Percentiles rank a stretch among this genome's conserved stretches.
Conservation (phyloP, 2,888 invertebrate species). For the Nipponacmea schrenckii region DNA sequence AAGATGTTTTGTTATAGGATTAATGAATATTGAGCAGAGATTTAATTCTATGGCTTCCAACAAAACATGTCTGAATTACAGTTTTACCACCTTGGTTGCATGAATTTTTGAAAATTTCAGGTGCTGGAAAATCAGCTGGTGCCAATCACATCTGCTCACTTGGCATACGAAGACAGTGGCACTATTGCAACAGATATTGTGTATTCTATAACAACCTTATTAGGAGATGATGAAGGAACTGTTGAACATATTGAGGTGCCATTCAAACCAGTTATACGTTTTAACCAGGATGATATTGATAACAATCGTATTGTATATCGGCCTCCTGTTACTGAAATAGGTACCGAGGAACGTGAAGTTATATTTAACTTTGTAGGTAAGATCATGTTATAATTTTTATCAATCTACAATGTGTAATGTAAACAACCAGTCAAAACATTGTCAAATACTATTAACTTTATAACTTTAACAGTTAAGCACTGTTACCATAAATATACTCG, state of each 20-base stretch:
- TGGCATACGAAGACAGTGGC: constrained; percentile 45
- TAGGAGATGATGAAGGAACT: constrained; percentile 49
- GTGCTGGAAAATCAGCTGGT: constrained; percentile 56
- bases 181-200: constrained; percentile 40
- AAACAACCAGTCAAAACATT: neutral
- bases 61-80: too few species aligned
- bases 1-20: too few species aligned
- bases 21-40: too few species aligned
- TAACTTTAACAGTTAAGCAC: too few species aligned
- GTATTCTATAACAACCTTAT: constrained; percentile 47
- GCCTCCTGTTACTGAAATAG: constrained; percentile 53
- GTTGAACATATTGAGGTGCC: constrained; percentile 56
- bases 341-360: constrained; percentile 44
- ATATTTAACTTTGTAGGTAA: constrained; percentile 56
- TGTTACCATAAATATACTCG: too few species aligned
- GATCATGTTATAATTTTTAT: neutral
- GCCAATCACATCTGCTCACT: constrained; percentile 44
- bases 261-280: constrained; percentile 46
- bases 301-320: constrained; percentile 59
- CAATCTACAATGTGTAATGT: neutral
- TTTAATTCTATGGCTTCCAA: too few species aligned
- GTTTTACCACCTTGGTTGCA: too few species aligned
- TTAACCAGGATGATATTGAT: constrained; percentile 62
- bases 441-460: neutral
- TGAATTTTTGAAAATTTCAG: constrained; percentile 29